Evolutionary conservation across 2,113 vertebrate genomes (phyloP).

Genomic region (Caretta caretta): DNA sequence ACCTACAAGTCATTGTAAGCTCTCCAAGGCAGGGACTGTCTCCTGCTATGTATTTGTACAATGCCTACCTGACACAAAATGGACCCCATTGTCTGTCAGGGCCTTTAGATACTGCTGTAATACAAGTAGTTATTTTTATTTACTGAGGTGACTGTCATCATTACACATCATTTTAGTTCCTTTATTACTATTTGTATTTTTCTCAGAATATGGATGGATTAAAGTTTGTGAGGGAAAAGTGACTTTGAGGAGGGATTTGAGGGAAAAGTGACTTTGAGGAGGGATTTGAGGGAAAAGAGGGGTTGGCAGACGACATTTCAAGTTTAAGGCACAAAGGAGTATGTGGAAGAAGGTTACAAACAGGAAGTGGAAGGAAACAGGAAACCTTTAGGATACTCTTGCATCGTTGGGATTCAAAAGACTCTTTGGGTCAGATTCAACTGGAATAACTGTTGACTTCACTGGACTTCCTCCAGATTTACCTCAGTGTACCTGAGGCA

Average conservation of each 20-base stretch:
- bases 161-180: not conserved
- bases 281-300: not conserved
- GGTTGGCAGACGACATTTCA: not conserved
- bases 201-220: not conserved
- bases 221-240: not conserved
- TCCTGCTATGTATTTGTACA: not conserved
- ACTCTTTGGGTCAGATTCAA: rapidly evolving
- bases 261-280: not conserved
- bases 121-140: not conserved
- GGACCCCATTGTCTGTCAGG: not conserved
- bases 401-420: not conserved
- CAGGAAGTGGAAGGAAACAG: not conserved
- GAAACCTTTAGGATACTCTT: not conserved
- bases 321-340: not conserved
- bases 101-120: not conserved
- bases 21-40: not conserved
- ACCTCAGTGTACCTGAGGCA: not conserved
- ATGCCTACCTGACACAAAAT: not conserved
- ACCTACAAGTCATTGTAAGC: not conserved
- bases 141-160: not conserved
- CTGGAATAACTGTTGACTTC: not conserved
- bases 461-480: not conserved
- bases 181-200: not conserved
- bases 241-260: not conserved
- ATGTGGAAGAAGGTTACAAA: not conserved